These are phyloP conservation scores for Hybos culiciformis DNA, from an alignment of 2,888 invertebrate species.

Conservation along the genomic window DNA sequence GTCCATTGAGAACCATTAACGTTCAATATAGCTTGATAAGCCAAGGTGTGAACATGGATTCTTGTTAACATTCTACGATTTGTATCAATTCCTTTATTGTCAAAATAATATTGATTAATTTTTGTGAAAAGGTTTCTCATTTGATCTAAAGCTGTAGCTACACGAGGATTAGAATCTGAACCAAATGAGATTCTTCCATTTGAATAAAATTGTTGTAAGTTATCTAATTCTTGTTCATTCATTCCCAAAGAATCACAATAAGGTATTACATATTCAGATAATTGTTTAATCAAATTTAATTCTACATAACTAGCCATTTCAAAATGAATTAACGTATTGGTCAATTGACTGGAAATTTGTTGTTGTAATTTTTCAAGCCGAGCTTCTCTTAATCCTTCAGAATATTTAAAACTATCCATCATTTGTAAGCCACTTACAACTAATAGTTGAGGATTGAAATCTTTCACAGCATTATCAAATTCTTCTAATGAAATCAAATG, in stretches of 20 bases:
- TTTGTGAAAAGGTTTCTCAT: conserved; percentile 53
- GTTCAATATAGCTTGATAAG: conserved; percentile 72
- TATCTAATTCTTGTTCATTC: conserved; percentile 78
- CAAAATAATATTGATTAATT: conserved; percentile 21
- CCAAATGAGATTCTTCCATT: conserved; percentile 58
- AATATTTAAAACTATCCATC: conserved; percentile 60
- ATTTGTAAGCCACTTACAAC: conserved; percentile 75
- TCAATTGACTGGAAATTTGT: conserved; percentile 48
- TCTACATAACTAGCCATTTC: conserved; percentile 81
- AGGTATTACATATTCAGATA: conserved; percentile 54
- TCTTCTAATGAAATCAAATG: conserved; percentile 56
- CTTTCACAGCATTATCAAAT: conserved; percentile 45
- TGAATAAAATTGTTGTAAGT: conserved; percentile 54
- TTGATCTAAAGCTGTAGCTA: conserved; percentile 66
- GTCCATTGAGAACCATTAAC: conserved; percentile 58
- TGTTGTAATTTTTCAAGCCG: conserved; percentile 49
- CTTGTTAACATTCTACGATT: conserved; percentile 50
- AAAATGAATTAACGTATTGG: conserved; percentile 56
- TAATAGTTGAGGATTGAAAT: conserved; percentile 55
- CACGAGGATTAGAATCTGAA: conserved; percentile 64
- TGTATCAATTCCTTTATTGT: conserved; percentile 22
- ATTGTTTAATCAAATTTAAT: conserved; percentile 47
- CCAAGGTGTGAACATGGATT: conserved; percentile 73
- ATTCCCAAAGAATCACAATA: conserved; percentile 71
- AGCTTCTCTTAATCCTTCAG: conserved; percentile 35